A percentile compares a stretch with the other conserved stretches of the same genome.
Evolutionary conservation across 1,140 invertebrate species (phyloP).

Genomic region (Aphidius ervi): DNA sequence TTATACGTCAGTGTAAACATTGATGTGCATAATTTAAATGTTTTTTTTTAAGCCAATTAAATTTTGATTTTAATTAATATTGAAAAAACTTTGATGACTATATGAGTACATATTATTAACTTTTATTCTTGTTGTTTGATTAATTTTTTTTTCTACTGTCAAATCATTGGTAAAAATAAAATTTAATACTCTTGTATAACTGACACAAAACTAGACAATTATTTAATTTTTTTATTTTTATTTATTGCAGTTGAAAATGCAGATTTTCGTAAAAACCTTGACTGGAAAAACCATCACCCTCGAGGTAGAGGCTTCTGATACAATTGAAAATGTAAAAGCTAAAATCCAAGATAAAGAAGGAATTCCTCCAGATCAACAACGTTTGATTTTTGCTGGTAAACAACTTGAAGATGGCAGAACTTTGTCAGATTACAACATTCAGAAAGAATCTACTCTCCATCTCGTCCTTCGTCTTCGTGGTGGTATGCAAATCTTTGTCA

Average conservation of each 20-base stretch:
- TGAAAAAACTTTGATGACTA: too few species aligned
- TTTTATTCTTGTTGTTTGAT: too few species aligned
- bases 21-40: too few species aligned
- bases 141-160: too few species aligned
- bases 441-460: slow-evolving; percentile 69
- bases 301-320: slow-evolving; percentile 69
- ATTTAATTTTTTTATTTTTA: slow-evolving; percentile 55
- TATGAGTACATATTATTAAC: too few species aligned
- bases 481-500: slow-evolving; percentile 70
- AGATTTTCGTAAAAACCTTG: slow-evolving; percentile 76
- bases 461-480: slow-evolving; percentile 72
- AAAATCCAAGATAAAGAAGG: slow-evolving; percentile 71
- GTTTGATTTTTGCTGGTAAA: slow-evolving; percentile 71
- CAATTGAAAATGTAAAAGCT: slow-evolving; percentile 73
- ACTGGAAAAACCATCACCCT: slow-evolving; percentile 78
- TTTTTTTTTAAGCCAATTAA: too few species aligned
- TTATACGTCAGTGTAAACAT: too few species aligned
- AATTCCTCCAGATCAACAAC: slow-evolving; percentile 66
- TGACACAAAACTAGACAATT: not conserved
- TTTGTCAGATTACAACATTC: slow-evolving; percentile 60
- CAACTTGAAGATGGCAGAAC: slow-evolving; percentile 78
- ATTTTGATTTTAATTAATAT: too few species aligned
- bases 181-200: not conserved
- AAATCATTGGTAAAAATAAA: too few species aligned
- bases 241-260: slow-evolving; percentile 70